Evolutionary conservation across 2,797 vertebrate species (phyloP), one percentile per base, ranked within the genome.

Genomic region (Todus mexicanus): DNA sequence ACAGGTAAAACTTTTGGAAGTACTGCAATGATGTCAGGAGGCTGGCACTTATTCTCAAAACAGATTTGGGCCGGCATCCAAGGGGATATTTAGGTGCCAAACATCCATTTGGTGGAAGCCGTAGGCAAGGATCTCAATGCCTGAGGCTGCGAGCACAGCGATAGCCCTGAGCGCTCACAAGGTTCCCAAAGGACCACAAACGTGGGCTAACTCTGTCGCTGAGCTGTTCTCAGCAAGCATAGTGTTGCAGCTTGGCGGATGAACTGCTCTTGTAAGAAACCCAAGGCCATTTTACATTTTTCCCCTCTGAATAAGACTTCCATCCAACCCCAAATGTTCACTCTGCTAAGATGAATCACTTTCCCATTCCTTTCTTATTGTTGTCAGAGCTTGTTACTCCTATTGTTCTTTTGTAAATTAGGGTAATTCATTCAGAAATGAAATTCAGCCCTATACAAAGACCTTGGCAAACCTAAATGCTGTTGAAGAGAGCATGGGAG

Each of bases 381-480:
- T 78, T 86, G 54, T 40, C 70, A 90, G 73, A 74, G 9, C 80
- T 86, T 63, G 29, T 90, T 94, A 86, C 37, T 33, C 47, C 70
- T 53, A 42, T 93, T 93, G 78, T 92, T 89, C 61, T 87, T 85
- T 66, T 87, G 37, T 53, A 91, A 75, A 87, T 89, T 47, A 22
- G 50, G 21, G 70, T 59, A 91, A 87, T 93, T 90, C 40, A 78
- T 83, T 89, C 73, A 89, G 54, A 92, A 89, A 78, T 87, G 7
- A 83, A 91, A 93, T 85, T 53, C 90, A 91, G 57, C 25, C 38
- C 25, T 60, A 33, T 17, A 92, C 31, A 92, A 92, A 72, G 40
- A 84, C 69, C 57, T 74, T 83, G 89, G 75, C 61, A 94, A 92
- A 77, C 57, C 37, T 38, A 75, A 94, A 72, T 6, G 45, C 10